A percentile compares a stretch with the other conserved stretches of the same genome.
Evolutionary conservation across 2,888 invertebrate genomes (phyloP).

Genomic region (Hermodice carunculata): DNA sequence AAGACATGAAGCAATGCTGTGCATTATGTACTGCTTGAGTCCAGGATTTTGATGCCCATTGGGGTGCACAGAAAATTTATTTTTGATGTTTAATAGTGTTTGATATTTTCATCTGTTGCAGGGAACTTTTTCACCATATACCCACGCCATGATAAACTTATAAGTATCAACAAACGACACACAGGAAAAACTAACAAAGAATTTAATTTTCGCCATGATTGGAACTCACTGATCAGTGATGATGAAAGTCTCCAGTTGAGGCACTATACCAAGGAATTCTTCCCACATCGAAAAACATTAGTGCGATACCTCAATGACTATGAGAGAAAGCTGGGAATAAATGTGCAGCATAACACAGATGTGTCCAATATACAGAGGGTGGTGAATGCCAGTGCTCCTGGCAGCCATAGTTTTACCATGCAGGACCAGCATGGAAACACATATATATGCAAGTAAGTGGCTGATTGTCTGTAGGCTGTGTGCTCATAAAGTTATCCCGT

Average conservation of each 20-base stretch:
- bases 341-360: constrained; percentile 66
- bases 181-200: constrained; percentile 68
- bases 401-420: constrained; percentile 54
- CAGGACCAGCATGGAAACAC: constrained; percentile 59
- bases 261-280: constrained; percentile 57
- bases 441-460: constrained; percentile 64
- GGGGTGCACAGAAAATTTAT: too few relatives aligned
- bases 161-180: constrained; percentile 69
- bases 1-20: too few relatives aligned
- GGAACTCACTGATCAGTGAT: constrained; percentile 69
- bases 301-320: constrained; percentile 67
- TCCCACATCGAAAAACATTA: constrained; percentile 58
- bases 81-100: too few relatives aligned
- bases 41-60: too few relatives aligned
- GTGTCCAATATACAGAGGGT: constrained; percentile 43
- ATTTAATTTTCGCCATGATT: constrained; percentile 70
- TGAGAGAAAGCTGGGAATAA: constrained; percentile 54
- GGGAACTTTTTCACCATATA: constrained; percentile 66
- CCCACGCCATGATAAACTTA: constrained; percentile 68
- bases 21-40: too few relatives aligned
- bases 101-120: constrained; percentile 42
- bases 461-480: not conserved
- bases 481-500: too few relatives aligned
- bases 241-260: constrained; percentile 51
- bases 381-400: constrained; percentile 27